Percentiles rank a stretch among this genome's conserved stretches.
These are phyloP conservation scores for Gymnothorax reevesii DNA, from an alignment of 2,797 vertebrate genomes.

Conservation along the genomic window DNA sequence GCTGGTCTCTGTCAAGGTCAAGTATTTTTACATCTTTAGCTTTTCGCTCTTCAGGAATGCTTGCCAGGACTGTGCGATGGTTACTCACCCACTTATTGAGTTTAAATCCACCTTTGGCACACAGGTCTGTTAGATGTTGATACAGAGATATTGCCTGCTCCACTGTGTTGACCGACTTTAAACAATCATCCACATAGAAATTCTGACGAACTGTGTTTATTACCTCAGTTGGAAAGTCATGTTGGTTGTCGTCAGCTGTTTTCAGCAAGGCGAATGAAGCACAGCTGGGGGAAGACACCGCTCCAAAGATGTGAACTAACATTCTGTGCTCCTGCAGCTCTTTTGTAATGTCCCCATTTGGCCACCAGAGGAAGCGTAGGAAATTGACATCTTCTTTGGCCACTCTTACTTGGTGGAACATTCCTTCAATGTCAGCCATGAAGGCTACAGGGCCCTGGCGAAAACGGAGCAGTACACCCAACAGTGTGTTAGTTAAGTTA, in stretches of 20 bases:
- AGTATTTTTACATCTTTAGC: too few species aligned
- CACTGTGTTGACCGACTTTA: background rate
- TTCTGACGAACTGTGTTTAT: background rate
- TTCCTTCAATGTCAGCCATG: background rate
- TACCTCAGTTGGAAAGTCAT: background rate
- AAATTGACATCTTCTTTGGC: background rate
- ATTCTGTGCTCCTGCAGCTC: background rate
- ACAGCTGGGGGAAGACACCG: too few species aligned
- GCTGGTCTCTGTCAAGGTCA: too few species aligned
- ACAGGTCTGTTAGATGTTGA: background rate
- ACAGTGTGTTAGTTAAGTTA: slow-evolving; percentile 11
- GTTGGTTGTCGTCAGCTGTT: slow-evolving; percentile 2
- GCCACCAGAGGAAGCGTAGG: background rate
- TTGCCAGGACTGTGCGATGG: too few species aligned
- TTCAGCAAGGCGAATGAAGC: slow-evolving; percentile 28
- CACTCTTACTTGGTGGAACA: slow-evolving; percentile 2
- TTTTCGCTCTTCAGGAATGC: too few species aligned
- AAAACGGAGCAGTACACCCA: slow-evolving; percentile 3
- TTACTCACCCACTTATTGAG: background rate
- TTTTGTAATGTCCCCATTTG: background rate
- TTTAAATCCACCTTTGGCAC: background rate
- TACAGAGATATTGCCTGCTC: background rate
- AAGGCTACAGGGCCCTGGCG: background rate
- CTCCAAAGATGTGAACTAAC: background rate
- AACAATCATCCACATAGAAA: slow-evolving; percentile 22